phyloP scores from a whole-genome alignment of 2,797 vertebrate species.

The Malurus splendens region DNA sequence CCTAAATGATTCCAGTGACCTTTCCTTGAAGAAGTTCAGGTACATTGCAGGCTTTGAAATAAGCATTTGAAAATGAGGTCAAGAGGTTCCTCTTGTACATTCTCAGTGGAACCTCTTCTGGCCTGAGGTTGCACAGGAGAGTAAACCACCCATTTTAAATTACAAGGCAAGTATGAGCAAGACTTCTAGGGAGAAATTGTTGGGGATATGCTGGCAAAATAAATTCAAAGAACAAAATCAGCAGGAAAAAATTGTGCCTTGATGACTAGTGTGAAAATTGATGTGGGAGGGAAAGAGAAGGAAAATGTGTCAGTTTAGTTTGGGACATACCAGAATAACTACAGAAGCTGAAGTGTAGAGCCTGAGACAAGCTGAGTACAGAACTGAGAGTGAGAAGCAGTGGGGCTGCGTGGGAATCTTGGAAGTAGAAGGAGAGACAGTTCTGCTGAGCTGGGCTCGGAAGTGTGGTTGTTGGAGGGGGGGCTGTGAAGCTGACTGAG shows the following conservation, averaged over 20 bases:
- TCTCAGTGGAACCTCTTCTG: not conserved
- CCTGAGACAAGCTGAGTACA: not conserved
- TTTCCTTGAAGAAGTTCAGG: not conserved
- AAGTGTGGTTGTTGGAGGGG: not conserved
- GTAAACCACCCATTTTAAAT: not conserved
- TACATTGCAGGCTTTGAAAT: not conserved
- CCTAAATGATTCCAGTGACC: not conserved
- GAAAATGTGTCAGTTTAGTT: constrained; percentile 11
- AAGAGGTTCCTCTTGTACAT: not conserved
- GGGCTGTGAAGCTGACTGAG: constrained; percentile 12
- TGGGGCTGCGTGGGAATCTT: constrained; percentile 2
- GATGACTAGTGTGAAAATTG: not conserved
- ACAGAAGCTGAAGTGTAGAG: not conserved
- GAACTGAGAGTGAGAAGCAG: not conserved
- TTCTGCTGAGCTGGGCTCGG: not conserved
- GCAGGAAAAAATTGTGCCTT: not conserved
- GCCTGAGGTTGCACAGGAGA: not conserved
- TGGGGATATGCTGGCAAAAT: not conserved
- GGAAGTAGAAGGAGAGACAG: constrained; percentile 1
- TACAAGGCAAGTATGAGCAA: not conserved
- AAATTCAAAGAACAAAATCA: not conserved
- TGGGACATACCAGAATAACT: constrained; percentile 19
- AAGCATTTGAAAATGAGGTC: not conserved
- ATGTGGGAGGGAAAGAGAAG: constrained; percentile 4
- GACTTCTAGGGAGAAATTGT: not conserved